A percentile compares a stretch with the other conserved stretches of the same genome.
These are phyloP conservation scores for Oxystoma pomonae DNA, from an alignment of 2,888 invertebrate genomes.

Conservation along the genomic window DNA sequence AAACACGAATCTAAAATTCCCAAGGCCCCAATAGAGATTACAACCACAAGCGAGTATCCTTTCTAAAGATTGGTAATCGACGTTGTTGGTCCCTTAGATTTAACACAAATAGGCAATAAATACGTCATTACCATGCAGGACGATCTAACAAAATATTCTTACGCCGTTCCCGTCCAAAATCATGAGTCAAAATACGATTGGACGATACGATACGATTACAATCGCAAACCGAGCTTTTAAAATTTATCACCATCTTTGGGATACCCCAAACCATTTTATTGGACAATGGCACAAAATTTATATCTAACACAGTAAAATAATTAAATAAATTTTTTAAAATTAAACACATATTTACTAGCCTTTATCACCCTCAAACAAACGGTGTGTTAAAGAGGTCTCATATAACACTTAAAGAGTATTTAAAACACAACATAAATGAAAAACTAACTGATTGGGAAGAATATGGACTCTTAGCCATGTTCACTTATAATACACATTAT, in stretches of 20 bases:
- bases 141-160: slow-evolving; percentile 24
- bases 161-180: slow-evolving; percentile 27
- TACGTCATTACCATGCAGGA: slow-evolving; percentile 32
- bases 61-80: slow-evolving; percentile 34
- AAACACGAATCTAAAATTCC: slow-evolving; percentile 24
- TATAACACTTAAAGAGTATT: slow-evolving; percentile 4
- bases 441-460: slow-evolving; percentile 2
- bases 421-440: slow-evolving; percentile 1
- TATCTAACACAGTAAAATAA: slow-evolving; percentile 33
- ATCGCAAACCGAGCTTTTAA: slow-evolving; percentile 24
- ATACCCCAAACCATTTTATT: slow-evolving; percentile 39
- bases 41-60: slow-evolving; percentile 30
- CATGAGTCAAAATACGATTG: too few relatives aligned
- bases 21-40: slow-evolving; percentile 36
- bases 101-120: slow-evolving; percentile 28
- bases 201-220: too few relatives aligned
- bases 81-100: slow-evolving; percentile 33
- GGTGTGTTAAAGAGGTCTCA: slow-evolving; percentile 18
- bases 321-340: slow-evolving; percentile 34
- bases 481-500: slow-evolving; percentile 11
- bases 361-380: slow-evolving; percentile 36
- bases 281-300: slow-evolving; percentile 37
- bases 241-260: slow-evolving; percentile 37
- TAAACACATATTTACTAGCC: slow-evolving; percentile 33
- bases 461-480: slow-evolving; percentile 9